phyloP scores from a whole-genome alignment of 1,140 invertebrate species.

The Pomacea maculata region DNA sequence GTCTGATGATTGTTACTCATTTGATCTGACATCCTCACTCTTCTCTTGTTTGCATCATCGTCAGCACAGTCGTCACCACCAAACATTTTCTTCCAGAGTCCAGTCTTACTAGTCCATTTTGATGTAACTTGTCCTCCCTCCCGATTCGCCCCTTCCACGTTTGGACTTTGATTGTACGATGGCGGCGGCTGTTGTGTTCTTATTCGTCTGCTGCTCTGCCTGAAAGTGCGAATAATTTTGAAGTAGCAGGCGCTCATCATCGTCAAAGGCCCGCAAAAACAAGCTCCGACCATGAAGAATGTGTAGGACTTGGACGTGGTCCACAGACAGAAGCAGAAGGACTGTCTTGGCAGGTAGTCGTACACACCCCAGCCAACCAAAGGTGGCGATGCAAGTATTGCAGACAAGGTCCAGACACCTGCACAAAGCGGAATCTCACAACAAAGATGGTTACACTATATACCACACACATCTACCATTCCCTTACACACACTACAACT shows the following conservation, averaged over 20 bases:
- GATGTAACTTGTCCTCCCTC: background rate
- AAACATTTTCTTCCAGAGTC: too few relatives aligned
- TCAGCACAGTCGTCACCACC: too few relatives aligned
- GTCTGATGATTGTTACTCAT: too few relatives aligned
- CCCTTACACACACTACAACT: background rate
- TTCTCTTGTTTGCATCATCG: too few relatives aligned
- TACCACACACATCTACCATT: background rate
- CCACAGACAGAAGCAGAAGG: slow-evolving; percentile 52
- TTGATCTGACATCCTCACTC: too few relatives aligned
- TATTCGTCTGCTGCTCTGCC: slow-evolving; percentile 9
- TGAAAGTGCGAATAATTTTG: slow-evolving; percentile 35
- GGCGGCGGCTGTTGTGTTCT: background rate
- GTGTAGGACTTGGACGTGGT: slow-evolving; percentile 40
- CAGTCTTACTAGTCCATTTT: too few relatives aligned
- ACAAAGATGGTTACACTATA: background rate
- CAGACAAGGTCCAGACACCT: slow-evolving; percentile 38
- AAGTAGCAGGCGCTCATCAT: slow-evolving; percentile 48
- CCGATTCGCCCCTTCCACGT: background rate
- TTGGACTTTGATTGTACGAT: background rate
- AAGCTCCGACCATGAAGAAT: slow-evolving; percentile 49
- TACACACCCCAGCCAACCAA: slow-evolving; percentile 48
- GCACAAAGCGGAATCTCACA: background rate
- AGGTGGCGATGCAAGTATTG: slow-evolving; percentile 38
- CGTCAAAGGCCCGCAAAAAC: slow-evolving; percentile 43
- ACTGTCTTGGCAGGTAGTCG: slow-evolving; percentile 39